Conservation (phyloP, 2,888 invertebrate genomes). For the Imbricaverruca yamaguchii region DNA sequence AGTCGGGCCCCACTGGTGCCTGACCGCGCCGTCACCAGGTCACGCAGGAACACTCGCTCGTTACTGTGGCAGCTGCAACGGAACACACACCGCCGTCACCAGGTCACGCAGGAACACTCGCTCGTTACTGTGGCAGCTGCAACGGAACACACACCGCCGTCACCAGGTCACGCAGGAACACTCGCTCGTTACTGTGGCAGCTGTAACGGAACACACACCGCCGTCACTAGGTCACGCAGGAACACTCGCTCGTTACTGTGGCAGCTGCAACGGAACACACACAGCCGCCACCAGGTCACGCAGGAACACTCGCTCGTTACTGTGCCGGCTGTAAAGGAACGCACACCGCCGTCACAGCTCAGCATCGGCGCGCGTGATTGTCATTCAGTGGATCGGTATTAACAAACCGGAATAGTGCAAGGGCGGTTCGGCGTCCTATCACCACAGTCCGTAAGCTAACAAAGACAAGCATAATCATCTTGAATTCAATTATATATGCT, state of each 20-base stretch:
- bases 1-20: constrained; percentile 83
- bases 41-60: constrained; percentile 83
- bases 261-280: constrained; percentile 37
- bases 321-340: constrained; percentile 58
- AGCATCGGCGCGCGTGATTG: too few relatives aligned
- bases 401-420: too few relatives aligned
- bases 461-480: too few relatives aligned
- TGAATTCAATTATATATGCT: too few relatives aligned
- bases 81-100: constrained; percentile 55
- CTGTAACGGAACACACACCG: constrained; percentile 41
- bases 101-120: constrained; percentile 87
- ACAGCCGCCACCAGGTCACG: constrained; percentile 79
- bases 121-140: constrained; percentile 68
- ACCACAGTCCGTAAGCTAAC: too few relatives aligned
- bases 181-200: constrained; percentile 75
- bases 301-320: constrained; percentile 85
- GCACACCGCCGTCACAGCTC: too few relatives aligned
- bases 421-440: too few relatives aligned
- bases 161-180: constrained; percentile 88
- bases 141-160: constrained; percentile 47
- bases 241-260: constrained; percentile 88
- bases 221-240: constrained; percentile 82
- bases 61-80: constrained; percentile 59
- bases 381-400: too few relatives aligned
- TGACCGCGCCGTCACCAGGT: constrained; percentile 78